Evolutionary conservation across 2,888 invertebrate species (phyloP), one percentile per base, ranked within the genome.

Genomic region (Bimastos eiseni): DNA sequence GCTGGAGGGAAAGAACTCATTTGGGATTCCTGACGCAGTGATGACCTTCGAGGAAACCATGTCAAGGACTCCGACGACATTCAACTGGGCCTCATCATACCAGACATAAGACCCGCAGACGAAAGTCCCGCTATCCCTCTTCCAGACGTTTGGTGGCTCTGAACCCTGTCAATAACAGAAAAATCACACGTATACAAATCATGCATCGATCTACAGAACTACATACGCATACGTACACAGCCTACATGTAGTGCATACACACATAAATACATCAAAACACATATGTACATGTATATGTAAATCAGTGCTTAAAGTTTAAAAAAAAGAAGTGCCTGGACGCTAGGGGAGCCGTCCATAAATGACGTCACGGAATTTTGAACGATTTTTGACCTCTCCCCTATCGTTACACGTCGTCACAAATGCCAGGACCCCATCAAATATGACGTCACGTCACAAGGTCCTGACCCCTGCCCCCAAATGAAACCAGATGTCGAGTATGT

Each of bases 241-340:
- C 30, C 33, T 86, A 86, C n/a, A 89, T 89, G 41, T 19, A 89
- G n/a, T 89, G 41, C n/a, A 89, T 89, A 89, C n/a, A 89, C 41
- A 89, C n/a, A 89, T 89, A 89, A 5, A 89, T 89, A 89, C n/a
- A 89, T 89, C 38, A 0, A 89, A 41, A 36, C 6, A 89, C 17
- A 89, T 41, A 89, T 89, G 15, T 21, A 44, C 8, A 33, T 21
- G 2, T 89, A 33, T n/a, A 33, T 89, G 33, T 33, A 89, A 44
- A 15, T 13, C n/a, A n/a, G n/a, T n/a, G n/a, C n/a, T n/a, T n/a
- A n/a, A n/a, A n/a, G n/a, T n/a, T n/a, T n/a, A n/a, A n/a, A n/a
- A n/a, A n/a, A n/a, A n/a, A n/a, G n/a, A n/a, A n/a, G n/a, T n/a
- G n/a, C n/a, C n/a, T n/a, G n/a, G n/a, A n/a, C n/a, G n/a, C n/a